Conservation (phyloP, 64 coral and sea anemone genomes). For the Porites australiensis region DNA sequence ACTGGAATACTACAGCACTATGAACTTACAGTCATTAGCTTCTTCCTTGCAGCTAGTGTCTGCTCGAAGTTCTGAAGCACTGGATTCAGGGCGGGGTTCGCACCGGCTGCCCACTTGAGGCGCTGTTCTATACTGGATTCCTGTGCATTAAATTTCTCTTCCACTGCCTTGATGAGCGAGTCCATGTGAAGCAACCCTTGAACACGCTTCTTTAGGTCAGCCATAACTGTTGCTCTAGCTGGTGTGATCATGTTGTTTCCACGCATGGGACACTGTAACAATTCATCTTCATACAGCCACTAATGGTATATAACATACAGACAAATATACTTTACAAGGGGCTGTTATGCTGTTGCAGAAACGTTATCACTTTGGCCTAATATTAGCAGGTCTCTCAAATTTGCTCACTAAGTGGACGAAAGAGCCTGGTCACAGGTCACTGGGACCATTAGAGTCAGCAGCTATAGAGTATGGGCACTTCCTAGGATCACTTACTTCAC, state of each 20-base stretch:
- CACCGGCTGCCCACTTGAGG: constrained; percentile 98
- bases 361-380: no score
- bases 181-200: constrained; percentile 93
- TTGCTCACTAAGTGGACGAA: no score
- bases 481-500: no score
- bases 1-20: not conserved
- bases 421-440: no score
- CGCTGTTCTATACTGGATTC: constrained; percentile 98
- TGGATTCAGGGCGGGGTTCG: constrained; percentile 96
- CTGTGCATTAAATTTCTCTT: constrained; percentile 87
- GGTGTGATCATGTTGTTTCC: constrained; percentile 97
- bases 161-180: constrained; percentile 73
- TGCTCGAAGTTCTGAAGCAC: constrained; percentile 95
- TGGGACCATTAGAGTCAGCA: no score
- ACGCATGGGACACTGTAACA: constrained; percentile 80
- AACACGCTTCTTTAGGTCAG: constrained; percentile 96
- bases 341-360: no score
- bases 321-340: not conserved
- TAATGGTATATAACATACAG: not conserved
- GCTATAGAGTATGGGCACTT: no score
- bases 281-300: constrained; percentile 97
- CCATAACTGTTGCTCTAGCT: constrained; percentile 92
- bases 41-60: constrained; percentile 85
- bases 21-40: constrained; percentile 79
- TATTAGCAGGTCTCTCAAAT: no score